phyloP scores from a whole-genome alignment of 2,888 invertebrate genomes.

The Drosophila sordidula region DNA sequence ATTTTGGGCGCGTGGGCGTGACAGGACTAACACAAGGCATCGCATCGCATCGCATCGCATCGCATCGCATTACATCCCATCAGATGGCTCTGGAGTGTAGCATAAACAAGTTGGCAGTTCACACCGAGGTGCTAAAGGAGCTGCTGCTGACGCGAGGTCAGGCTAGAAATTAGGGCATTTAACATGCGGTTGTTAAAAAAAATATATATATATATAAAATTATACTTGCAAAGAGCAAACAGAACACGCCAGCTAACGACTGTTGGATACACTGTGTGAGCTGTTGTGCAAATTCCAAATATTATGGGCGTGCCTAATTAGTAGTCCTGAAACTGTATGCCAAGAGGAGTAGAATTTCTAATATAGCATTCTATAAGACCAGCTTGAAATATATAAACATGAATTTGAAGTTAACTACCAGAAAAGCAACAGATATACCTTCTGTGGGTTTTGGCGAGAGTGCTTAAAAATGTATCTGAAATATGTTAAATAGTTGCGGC shows the following conservation, averaged over 20 bases:
- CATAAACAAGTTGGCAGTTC: conserved; percentile 41
- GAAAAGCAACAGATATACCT: neutral
- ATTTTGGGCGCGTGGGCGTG: conserved; percentile 13
- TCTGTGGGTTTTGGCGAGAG: neutral
- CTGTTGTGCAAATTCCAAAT: too few species aligned
- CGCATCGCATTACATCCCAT: neutral
- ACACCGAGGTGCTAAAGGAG: conserved; percentile 66
- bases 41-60: too few species aligned
- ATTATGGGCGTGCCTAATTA: too few species aligned
- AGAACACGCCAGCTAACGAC: neutral
- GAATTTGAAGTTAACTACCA: neutral
- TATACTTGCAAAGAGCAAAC: conserved; percentile 15
- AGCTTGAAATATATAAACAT: too few species aligned
- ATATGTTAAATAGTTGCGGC: conserved; percentile 45
- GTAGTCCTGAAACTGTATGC: too few species aligned
- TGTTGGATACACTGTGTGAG: neutral
- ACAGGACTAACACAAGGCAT: neutral
- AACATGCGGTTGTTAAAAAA: conserved; percentile 59
- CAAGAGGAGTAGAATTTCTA: too few species aligned
- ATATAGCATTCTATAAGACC: too few species aligned
- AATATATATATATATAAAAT: conserved; percentile 7
- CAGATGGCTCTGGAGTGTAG: conserved; percentile 18
- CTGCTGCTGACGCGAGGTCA: conserved; percentile 12
- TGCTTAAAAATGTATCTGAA: conserved; percentile 17
- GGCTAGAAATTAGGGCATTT: conserved; percentile 76